A percentile compares a stretch with the other conserved stretches of the same genome.
phyloP scores from a whole-genome alignment of 2,797 vertebrate species.

The Alcedo quadribrachys region DNA sequence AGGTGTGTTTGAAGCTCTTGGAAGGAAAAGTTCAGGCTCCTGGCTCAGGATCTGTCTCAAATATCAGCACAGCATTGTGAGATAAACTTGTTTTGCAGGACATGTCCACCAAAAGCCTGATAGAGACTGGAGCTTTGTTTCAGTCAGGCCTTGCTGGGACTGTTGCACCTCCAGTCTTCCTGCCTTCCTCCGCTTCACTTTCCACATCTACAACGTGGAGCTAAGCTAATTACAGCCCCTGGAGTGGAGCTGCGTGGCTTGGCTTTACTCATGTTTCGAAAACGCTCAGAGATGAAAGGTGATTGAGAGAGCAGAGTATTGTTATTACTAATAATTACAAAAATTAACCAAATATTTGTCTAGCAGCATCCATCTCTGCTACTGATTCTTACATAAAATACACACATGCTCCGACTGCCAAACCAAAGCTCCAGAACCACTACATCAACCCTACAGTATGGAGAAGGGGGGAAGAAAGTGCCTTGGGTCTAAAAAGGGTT shows the following conservation, averaged over 20 bases:
- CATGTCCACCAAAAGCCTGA: not conserved
- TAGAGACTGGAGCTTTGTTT: not conserved
- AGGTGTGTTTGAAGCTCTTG: not conserved
- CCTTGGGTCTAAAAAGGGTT: slow-evolving; percentile 40
- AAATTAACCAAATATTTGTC: slow-evolving; percentile 63
- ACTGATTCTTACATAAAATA: slow-evolving; percentile 39
- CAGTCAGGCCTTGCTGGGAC: not conserved
- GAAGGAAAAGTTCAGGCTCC: not conserved
- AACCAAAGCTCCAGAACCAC: slow-evolving; percentile 36
- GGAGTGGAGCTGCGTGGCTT: not conserved
- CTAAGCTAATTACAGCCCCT: slow-evolving; percentile 39
- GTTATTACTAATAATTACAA: slow-evolving; percentile 64
- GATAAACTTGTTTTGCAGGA: not conserved
- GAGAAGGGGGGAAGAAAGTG: slow-evolving; percentile 15
- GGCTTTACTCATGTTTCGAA: not conserved
- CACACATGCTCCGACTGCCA: slow-evolving; percentile 27
- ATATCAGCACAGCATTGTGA: not conserved
- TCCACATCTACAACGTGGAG: not conserved
- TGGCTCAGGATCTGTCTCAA: not conserved
- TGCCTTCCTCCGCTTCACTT: not conserved
- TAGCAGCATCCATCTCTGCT: slow-evolving; percentile 31
- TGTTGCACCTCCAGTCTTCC: not conserved
- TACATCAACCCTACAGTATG: slow-evolving; percentile 47
- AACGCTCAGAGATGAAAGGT: slow-evolving; percentile 22
- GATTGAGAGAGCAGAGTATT: slow-evolving; percentile 21